phyloP scores from a whole-genome alignment of 2,113 vertebrate species.

The Microcebus griseorufus region DNA sequence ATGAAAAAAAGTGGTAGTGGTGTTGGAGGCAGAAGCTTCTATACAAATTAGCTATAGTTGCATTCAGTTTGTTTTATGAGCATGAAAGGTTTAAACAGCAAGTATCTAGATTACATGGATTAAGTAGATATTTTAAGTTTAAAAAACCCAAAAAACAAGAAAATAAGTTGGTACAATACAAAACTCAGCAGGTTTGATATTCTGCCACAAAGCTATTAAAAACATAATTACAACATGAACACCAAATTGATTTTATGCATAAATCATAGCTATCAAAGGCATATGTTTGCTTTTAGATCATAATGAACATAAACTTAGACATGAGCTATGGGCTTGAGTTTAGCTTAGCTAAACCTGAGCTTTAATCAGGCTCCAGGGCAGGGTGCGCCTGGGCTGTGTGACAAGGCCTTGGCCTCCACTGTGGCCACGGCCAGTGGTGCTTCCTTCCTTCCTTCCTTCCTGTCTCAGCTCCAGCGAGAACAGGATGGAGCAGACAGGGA shows the following conservation, averaged over 20 bases:
- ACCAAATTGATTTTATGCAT: constrained; percentile 84
- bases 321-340: constrained; percentile 75
- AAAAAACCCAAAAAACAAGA: constrained; percentile 38
- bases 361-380: constrained; percentile 75
- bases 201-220: constrained; percentile 85
- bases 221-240: constrained; percentile 85
- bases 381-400: constrained; percentile 66
- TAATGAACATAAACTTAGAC: constrained; percentile 77
- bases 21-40: neutral
- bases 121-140: constrained; percentile 85
- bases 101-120: constrained; percentile 81
- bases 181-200: constrained; percentile 87
- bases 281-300: constrained; percentile 86
- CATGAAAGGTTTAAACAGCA: constrained; percentile 81
- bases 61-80: constrained; percentile 78
- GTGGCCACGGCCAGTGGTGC: neutral
- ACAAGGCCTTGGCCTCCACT: constrained; percentile 59
- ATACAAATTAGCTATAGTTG: constrained; percentile 79
- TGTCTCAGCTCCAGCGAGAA: neutral
- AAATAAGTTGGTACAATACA: constrained; percentile 85
- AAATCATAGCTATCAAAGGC: constrained; percentile 84
- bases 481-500: neutral
- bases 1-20: neutral
- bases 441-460: neutral
- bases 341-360: constrained; percentile 83